phyloP scores from a whole-genome alignment of 2,113 vertebrate genomes.

The Chamaetylas fuelleborni region DNA sequence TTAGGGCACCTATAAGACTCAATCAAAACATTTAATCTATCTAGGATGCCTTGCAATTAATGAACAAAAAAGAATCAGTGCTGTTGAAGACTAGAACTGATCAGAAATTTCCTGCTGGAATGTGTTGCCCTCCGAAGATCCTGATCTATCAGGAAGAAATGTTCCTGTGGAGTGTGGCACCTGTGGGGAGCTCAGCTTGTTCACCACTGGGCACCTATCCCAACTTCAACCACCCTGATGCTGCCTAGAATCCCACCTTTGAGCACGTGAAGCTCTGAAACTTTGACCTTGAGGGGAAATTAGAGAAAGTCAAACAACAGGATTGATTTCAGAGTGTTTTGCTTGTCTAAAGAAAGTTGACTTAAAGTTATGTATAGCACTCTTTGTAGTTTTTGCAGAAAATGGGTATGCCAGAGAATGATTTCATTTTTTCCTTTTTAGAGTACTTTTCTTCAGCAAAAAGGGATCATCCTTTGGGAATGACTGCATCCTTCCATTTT shows the following conservation, averaged over 20 bases:
- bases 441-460: neutral
- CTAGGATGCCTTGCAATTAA: neutral
- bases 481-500: neutral
- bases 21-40: neutral
- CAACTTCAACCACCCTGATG: no score
- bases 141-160: neutral
- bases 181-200: neutral
- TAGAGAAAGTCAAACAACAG: neutral
- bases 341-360: neutral
- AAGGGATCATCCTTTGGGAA: neutral
- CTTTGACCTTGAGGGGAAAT: neutral
- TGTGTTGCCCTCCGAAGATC: neutral
- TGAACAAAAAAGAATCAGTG: neutral
- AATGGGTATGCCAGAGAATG: neutral
- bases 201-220: neutral
- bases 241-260: neutral
- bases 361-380: neutral
- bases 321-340: neutral
- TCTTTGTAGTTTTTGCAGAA: neutral
- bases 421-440: neutral
- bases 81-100: neutral
- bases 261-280: accelerated
- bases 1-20: neutral
- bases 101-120: neutral
- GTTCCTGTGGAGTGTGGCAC: neutral